These are phyloP conservation scores for Samia ricini DNA, from an alignment of 1,140 invertebrate genomes.

Conservation along the genomic window DNA sequence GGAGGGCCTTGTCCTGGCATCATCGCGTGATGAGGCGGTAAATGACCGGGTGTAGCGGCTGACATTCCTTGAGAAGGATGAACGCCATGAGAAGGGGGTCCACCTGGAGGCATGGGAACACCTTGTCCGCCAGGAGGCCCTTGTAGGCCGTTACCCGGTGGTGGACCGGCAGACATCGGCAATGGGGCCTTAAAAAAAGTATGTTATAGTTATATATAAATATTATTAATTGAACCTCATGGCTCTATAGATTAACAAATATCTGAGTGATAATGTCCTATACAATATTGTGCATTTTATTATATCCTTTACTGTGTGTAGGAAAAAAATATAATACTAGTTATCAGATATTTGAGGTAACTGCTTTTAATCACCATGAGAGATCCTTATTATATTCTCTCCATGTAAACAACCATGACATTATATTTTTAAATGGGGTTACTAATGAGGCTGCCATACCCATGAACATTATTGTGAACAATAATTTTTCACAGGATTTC, in stretches of 20 bases:
- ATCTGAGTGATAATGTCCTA: not conserved
- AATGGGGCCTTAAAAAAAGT: conserved; percentile 39
- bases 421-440: conserved; percentile 53
- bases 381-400: conserved; percentile 41
- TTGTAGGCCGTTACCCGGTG: conserved; percentile 62
- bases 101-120: conserved; percentile 41
- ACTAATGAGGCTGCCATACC: conserved; percentile 55
- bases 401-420: conserved; percentile 30
- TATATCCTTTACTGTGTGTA: not conserved
- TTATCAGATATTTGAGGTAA: conserved; percentile 41
- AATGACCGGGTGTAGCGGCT: conserved; percentile 33
- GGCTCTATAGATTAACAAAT: not conserved
- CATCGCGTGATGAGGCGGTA: conserved; percentile 61
- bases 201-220: not conserved
- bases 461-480: conserved; percentile 42
- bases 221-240: not conserved
- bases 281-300: not conserved
- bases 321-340: not conserved
- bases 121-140: conserved; percentile 59
- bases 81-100: conserved; percentile 49
- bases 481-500: conserved; percentile 6
- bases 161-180: conserved; percentile 60
- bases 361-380: conserved; percentile 50
- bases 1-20: conserved; percentile 49
- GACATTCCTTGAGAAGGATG: conserved; percentile 52